Conservation (phyloP, 2,888 invertebrate species). For the Notodonta ziczac region DNA sequence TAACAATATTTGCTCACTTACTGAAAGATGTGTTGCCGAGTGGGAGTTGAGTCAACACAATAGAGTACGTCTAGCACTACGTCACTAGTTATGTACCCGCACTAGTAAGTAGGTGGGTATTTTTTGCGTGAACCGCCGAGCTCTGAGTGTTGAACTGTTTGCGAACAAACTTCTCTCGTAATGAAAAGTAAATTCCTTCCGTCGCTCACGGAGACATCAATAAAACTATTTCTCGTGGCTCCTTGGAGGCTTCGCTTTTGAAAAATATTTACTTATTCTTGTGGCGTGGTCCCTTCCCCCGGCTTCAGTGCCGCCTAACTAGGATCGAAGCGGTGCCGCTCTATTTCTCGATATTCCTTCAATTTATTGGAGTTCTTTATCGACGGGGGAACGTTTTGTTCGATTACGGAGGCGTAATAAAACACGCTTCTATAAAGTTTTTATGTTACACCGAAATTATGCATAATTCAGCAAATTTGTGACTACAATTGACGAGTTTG, state of each 20-base stretch:
- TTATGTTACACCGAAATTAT: neutral
- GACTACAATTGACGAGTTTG: too few relatives aligned
- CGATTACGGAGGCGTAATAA: constrained; percentile 17
- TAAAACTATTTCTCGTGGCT: constrained; percentile 69
- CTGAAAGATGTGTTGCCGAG: neutral
- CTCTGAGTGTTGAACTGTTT: constrained; percentile 69
- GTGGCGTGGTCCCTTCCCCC: constrained; percentile 26
- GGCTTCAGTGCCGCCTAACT: constrained; percentile 43
- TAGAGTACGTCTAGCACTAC: constrained; percentile 24
- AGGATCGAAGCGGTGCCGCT: constrained; percentile 25
- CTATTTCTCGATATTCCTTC: constrained; percentile 41
- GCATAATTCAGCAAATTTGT: too few relatives aligned
- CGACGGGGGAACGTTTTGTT: constrained; percentile 29
- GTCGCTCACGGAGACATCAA: constrained; percentile 66
- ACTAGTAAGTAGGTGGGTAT: constrained; percentile 19
- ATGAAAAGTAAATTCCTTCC: constrained; percentile 76
- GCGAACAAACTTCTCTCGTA: constrained; percentile 73
- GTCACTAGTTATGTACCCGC: constrained; percentile 17
- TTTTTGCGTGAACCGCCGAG: constrained; percentile 32
- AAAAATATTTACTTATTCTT: constrained; percentile 69
- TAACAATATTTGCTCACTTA: too few relatives aligned
- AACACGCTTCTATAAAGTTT: constrained; percentile 1
- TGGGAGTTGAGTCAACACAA: neutral
- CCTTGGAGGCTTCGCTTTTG: constrained; percentile 51
- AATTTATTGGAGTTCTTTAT: constrained; percentile 36